Percentiles rank a stretch among this genome's conserved stretches.
Evolutionary conservation across 1,140 invertebrate species (phyloP).

Genomic region (Diabrotica virgifera): DNA sequence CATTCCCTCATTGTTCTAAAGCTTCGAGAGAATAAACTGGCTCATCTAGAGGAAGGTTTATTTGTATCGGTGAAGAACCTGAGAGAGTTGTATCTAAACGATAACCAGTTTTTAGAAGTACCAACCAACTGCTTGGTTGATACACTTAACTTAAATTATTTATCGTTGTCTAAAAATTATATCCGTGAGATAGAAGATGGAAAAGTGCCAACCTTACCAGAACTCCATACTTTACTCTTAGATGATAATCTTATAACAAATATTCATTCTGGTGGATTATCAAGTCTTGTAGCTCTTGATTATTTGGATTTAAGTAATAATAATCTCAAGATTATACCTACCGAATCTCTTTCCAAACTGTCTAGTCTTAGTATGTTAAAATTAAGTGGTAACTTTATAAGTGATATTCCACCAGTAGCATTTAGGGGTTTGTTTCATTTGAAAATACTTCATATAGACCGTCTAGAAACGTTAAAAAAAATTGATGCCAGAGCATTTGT

Average conservation of each 20-base stretch:
- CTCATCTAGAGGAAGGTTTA: constrained; percentile 65
- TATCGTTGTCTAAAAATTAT: constrained; percentile 71
- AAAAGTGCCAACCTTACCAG: constrained; percentile 65
- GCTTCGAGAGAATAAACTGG: constrained; percentile 73
- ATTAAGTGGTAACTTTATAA: constrained; percentile 74
- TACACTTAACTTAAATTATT: constrained; percentile 60
- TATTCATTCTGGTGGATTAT: constrained; percentile 65
- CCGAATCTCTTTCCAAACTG: constrained; percentile 69
- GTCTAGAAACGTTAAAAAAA: constrained; percentile 60
- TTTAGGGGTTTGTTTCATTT: constrained; percentile 79
- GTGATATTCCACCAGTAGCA: constrained; percentile 64
- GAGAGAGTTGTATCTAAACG: constrained; percentile 64
- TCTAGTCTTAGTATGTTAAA: constrained; percentile 69
- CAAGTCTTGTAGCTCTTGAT: constrained; percentile 64
- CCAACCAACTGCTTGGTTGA: constrained; percentile 65
- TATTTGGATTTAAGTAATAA: constrained; percentile 77
- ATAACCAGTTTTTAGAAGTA: constrained; percentile 75
- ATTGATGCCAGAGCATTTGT: constrained; percentile 75
- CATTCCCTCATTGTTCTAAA: constrained; percentile 67
- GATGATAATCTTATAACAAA: constrained; percentile 70
- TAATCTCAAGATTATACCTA: constrained; percentile 75
- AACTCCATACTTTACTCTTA: constrained; percentile 62
- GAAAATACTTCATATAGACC: constrained; percentile 67
- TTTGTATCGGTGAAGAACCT: constrained; percentile 69
- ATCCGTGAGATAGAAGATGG: constrained; percentile 65